phyloP scores from a whole-genome alignment of 2,888 invertebrate genomes.

The Trachelus iudaicus region DNA sequence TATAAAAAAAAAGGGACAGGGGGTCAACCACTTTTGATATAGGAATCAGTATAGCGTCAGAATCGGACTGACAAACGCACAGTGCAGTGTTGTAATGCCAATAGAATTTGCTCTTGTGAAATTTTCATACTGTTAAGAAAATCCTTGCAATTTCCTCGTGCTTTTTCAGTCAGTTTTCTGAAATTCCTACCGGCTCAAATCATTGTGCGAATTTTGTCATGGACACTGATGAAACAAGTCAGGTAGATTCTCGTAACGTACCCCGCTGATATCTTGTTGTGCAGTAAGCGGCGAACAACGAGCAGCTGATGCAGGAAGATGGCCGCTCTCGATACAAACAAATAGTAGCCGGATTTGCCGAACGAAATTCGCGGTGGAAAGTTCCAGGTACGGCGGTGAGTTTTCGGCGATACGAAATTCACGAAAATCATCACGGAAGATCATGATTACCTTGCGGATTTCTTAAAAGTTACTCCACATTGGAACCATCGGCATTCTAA shows the following conservation, averaged over 20 bases:
- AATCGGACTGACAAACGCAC: background rate
- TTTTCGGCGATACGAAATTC: background rate
- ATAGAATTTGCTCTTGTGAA: background rate
- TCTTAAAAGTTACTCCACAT: background rate
- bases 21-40: background rate
- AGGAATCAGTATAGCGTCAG: background rate
- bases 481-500: background rate
- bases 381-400: constrained; percentile 20
- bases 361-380: constrained; percentile 20
- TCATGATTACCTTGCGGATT: background rate
- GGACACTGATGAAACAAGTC: background rate
- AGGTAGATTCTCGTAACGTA: background rate
- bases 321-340: constrained; percentile 51
- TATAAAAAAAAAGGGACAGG: background rate
- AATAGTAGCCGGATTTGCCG: constrained; percentile 39
- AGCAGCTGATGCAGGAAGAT: constrained; percentile 50
- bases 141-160: background rate
- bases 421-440: background rate
- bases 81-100: background rate
- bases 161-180: background rate
- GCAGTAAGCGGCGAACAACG: background rate
- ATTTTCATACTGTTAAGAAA: background rate
- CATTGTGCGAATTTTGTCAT: background rate
- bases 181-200: background rate
- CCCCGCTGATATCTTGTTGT: background rate